Percentiles rank a stretch among this genome's conserved stretches.
phyloP scores from a whole-genome alignment of 2,888 invertebrate genomes.

The Archips crataeganus region DNA sequence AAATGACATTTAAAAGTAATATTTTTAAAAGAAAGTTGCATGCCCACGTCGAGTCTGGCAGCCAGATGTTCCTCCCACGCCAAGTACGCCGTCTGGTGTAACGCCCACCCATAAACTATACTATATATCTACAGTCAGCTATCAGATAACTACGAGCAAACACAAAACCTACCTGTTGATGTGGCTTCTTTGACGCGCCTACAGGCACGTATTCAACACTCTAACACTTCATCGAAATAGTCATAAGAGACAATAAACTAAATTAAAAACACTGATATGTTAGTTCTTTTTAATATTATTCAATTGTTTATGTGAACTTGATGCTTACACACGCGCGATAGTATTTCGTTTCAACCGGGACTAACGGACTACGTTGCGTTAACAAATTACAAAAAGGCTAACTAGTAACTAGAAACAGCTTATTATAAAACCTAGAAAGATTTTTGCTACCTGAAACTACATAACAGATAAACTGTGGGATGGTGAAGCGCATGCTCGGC shows the following conservation, averaged over 20 bases:
- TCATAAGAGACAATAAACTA: not conserved
- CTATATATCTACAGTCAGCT: slow-evolving; percentile 53
- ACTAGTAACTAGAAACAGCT: slow-evolving; percentile 55
- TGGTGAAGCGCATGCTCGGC: slow-evolving; percentile 59
- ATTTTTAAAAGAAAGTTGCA: not conserved
- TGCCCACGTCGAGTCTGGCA: slow-evolving; percentile 10
- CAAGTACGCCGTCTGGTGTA: slow-evolving; percentile 66
- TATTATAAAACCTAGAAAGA: slow-evolving; percentile 72
- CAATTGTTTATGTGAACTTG: not conserved
- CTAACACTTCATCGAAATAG: slow-evolving; percentile 31
- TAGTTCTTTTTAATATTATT: not conserved
- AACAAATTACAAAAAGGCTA: slow-evolving; percentile 52
- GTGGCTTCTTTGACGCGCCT: slow-evolving; percentile 49
- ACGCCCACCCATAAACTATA: slow-evolving; percentile 66
- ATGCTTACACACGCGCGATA: not conserved
- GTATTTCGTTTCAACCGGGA: not conserved
- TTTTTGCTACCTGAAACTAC: slow-evolving; percentile 63
- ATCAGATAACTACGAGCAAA: slow-evolving; percentile 56
- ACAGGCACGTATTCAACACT: slow-evolving; percentile 44
- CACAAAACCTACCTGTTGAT: slow-evolving; percentile 75
- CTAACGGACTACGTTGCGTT: slow-evolving; percentile 45
- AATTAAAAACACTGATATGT: slow-evolving; percentile 29
- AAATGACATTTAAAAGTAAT: not conserved
- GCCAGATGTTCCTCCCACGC: slow-evolving; percentile 69
- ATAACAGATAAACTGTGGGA: slow-evolving; percentile 67